phyloP scores from a whole-genome alignment of 2,888 invertebrate genomes.

The Parasteatoda lunata region DNA sequence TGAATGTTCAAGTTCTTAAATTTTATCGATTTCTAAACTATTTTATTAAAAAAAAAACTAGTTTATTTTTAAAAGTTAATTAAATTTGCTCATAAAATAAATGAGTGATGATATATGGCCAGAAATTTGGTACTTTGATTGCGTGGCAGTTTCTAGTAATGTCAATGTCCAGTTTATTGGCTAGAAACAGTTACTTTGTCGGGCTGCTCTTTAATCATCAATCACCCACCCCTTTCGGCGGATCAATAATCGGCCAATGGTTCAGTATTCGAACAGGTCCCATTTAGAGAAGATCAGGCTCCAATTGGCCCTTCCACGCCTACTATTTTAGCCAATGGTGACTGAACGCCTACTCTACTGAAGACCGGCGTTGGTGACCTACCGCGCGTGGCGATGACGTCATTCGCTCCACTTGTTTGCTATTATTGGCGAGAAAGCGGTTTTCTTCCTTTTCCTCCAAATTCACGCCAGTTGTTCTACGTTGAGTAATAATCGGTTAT shows the following conservation, averaged over 20 bases:
- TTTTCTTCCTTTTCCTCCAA: slow-evolving; percentile 1
- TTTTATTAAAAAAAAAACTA: too few species aligned
- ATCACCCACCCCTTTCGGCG: slow-evolving; percentile 19
- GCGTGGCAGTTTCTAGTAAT: not conserved
- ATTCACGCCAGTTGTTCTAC: slow-evolving; percentile 11
- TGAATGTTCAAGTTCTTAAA: too few species aligned
- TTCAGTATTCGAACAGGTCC: slow-evolving; percentile 46
- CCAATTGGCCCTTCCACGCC: slow-evolving; percentile 48
- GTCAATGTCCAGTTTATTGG: slow-evolving; percentile 38
- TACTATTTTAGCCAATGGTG: slow-evolving; percentile 60
- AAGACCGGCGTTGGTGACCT: slow-evolving; percentile 64
- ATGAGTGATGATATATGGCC: too few species aligned
- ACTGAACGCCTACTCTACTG: slow-evolving; percentile 59
- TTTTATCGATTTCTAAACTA: too few species aligned
- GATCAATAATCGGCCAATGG: slow-evolving; percentile 59
- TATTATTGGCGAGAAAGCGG: slow-evolving; percentile 40
- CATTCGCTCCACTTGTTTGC: slow-evolving; percentile 22
- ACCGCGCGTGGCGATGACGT: slow-evolving; percentile 65
- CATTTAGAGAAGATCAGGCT: slow-evolving; percentile 4
- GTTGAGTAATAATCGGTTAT: too few species aligned
- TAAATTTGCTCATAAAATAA: too few species aligned
- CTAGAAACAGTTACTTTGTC: slow-evolving; percentile 12
- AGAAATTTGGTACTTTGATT: too few species aligned
- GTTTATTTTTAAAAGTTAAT: too few species aligned
- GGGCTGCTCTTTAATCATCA: slow-evolving; percentile 10